A percentile compares a stretch with the other conserved stretches of the same genome.
Conservation (phyloP, 1,140 invertebrate species). For the Battus philenor region DNA sequence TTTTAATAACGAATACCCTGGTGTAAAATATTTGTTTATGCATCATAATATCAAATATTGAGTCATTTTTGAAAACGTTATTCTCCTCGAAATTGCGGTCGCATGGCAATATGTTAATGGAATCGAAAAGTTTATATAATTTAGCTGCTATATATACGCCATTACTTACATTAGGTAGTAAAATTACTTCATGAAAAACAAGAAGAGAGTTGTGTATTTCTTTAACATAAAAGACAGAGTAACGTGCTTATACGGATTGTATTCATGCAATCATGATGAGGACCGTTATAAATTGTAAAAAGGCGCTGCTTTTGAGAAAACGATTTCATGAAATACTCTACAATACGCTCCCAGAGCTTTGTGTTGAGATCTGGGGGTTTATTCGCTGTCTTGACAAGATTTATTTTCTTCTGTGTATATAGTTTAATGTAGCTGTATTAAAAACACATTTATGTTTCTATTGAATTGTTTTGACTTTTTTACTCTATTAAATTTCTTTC, state of each 20-base stretch:
- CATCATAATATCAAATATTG: background rate
- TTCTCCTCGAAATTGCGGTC: background rate
- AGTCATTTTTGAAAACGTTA: background rate
- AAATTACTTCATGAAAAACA: too few relatives aligned
- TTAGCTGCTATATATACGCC: too few relatives aligned
- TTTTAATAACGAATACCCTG: too few relatives aligned
- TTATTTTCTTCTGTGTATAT: slow-evolving; percentile 25
- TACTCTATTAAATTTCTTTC: too few relatives aligned
- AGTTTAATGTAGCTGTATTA: slow-evolving; percentile 19
- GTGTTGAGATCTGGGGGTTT: slow-evolving; percentile 47
- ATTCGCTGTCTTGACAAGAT: slow-evolving; percentile 40
- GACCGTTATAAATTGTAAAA: slow-evolving; percentile 66
- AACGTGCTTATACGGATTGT: slow-evolving; percentile 39
- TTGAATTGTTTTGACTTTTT: too few relatives aligned
- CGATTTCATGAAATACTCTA: slow-evolving; percentile 63
- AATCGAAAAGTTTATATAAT: background rate
- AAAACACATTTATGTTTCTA: slow-evolving; percentile 10
- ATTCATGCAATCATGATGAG: slow-evolving; percentile 57
- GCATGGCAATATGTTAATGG: background rate
- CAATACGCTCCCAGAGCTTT: slow-evolving; percentile 52
- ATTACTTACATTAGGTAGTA: too few relatives aligned
- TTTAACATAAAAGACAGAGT: slow-evolving; percentile 25
- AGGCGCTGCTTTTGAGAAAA: slow-evolving; percentile 56
- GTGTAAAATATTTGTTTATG: too few relatives aligned
- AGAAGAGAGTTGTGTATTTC: background rate